Evolutionary conservation across 1,140 invertebrate species (phyloP), one percentile per base, ranked within the genome.

Genomic region (Venustaconcha ellipsiformis): DNA sequence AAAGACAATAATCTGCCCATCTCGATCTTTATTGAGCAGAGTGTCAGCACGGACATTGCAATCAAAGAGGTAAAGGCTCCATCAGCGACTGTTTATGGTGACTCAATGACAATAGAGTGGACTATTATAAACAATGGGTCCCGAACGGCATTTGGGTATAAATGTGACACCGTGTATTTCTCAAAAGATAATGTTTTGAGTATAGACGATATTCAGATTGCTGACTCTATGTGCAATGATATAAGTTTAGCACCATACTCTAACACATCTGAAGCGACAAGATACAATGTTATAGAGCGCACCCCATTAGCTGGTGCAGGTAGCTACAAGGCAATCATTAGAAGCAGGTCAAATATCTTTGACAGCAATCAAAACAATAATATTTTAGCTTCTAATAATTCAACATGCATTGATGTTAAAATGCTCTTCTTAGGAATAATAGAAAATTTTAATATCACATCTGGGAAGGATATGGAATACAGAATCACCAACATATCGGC

Each of bases 131-230:
- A 72, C 48, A 72, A 72, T 65, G 70, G 70, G 1, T 20, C 62
- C 12, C 57, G 57, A 15, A 12, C 4, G 15, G 70, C 55, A 11
- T 17, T 11, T 14, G 70, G 70, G 0, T 72, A 72, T 26, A 72
- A 72, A 65, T 72, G 70, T 72, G 70, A 72, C 26, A 65, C 70
- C 1, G 70, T 72, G 3, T 72, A 72, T 72, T 20, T 72, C 11
- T 72, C 70, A 1, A 56, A 65, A 23, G 63, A 72, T 72, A 11
- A 37, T 8, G 20, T n/a, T 12, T 72, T 60, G 70, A 63, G 65
- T 30, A 72, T 72, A 30, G 65, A 14, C 15, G 70, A 72, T 18
- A 13, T 17, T 12, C 62, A 65, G 30, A 13, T 72, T 11, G 70
- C 60, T 37, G 2, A 57, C 56, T 56, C 70, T 23, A 3, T 13